Percentiles rank a stretch among this genome's conserved stretches.
These are phyloP conservation scores for Spilogale gracilis DNA, from an alignment of 2,113 vertebrate species.

Conservation along the genomic window DNA sequence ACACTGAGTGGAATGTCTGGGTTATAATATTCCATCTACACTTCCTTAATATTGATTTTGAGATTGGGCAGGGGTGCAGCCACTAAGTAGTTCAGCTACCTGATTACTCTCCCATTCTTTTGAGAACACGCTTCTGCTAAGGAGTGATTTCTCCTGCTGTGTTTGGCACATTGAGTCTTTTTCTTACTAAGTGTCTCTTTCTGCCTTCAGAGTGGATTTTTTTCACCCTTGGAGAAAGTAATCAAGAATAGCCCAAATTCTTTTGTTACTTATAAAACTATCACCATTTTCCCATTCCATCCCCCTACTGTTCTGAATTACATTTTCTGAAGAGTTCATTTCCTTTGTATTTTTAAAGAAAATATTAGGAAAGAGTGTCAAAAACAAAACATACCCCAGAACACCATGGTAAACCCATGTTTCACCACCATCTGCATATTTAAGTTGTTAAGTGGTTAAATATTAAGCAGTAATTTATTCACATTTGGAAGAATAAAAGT, in stretches of 20 bases:
- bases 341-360: slow-evolving; percentile 87
- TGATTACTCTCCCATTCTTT: background rate
- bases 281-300: background rate
- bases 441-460: background rate
- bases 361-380: slow-evolving; percentile 30
- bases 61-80: background rate
- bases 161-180: slow-evolving; percentile 26
- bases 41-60: slow-evolving; percentile 54
- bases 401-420: background rate
- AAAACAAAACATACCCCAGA: background rate
- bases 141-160: slow-evolving; percentile 38
- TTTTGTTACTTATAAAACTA: background rate
- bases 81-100: background rate
- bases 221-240: background rate
- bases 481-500: background rate
- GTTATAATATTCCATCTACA: background rate
- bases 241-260: slow-evolving; percentile 8
- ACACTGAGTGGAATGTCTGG: background rate
- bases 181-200: background rate
- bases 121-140: background rate
- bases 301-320: slow-evolving; percentile 80
- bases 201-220: slow-evolving; percentile 19
- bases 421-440: background rate
- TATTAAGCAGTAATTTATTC: background rate
- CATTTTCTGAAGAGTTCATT: slow-evolving; percentile 83